Percentiles rank a stretch among this genome's conserved stretches.
Conservation (phyloP, 2,888 invertebrate genomes). For the Leptinotarsa haldemani region DNA sequence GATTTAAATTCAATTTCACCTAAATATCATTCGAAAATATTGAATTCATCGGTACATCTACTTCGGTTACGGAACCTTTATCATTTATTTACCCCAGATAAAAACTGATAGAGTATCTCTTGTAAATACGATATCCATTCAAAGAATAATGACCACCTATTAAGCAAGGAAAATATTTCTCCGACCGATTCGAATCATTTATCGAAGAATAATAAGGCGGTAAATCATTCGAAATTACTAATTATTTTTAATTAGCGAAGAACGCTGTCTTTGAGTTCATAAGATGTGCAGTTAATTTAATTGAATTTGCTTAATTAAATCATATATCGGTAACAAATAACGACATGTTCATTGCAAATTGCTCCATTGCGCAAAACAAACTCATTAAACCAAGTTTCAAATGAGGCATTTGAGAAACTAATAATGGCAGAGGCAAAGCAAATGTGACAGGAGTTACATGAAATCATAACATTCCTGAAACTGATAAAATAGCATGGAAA, state of each 20-base stretch:
- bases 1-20: neutral
- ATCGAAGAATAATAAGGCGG: slow-evolving; percentile 19
- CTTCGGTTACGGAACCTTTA: neutral
- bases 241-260: slow-evolving; percentile 29
- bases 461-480: no score
- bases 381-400: slow-evolving; percentile 17
- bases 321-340: slow-evolving; percentile 11
- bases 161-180: slow-evolving; percentile 13
- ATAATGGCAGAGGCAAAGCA: neutral
- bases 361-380: slow-evolving; percentile 20
- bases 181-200: slow-evolving; percentile 18
- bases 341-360: slow-evolving; percentile 25
- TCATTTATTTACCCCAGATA: slow-evolving; percentile 13
- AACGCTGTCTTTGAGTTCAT: slow-evolving; percentile 11
- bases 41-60: neutral
- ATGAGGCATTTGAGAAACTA: neutral
- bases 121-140: slow-evolving; percentile 7
- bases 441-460: no score
- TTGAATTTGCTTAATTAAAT: slow-evolving; percentile 18
- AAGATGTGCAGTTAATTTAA: slow-evolving; percentile 18
- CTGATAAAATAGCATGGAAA: no score
- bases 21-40: neutral
- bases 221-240: slow-evolving; percentile 23
- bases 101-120: slow-evolving; percentile 6
- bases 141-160: slow-evolving; percentile 27